Conservation (phyloP, 2,113 vertebrate species). For the Pangasianodon gigas region DNA sequence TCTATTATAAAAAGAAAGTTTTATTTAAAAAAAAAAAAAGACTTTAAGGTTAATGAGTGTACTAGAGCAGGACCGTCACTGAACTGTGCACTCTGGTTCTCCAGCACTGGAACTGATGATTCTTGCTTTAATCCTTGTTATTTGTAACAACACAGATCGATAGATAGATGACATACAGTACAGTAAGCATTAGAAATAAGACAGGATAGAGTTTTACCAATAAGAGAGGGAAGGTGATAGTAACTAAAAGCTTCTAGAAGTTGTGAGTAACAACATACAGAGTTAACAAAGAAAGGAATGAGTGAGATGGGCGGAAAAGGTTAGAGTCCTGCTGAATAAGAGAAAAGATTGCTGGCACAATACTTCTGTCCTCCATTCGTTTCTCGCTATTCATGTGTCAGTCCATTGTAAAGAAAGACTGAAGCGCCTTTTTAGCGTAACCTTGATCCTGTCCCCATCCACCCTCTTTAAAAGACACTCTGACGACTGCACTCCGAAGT, state of each 20-base stretch:
- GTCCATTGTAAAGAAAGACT: slow-evolving; percentile 16
- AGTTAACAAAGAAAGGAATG: not conserved
- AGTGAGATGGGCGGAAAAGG: not conserved
- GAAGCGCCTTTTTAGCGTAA: slow-evolving; percentile 27
- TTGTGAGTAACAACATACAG: not conserved
- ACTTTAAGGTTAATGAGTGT: not conserved
- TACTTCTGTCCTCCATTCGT: slow-evolving; percentile 22
- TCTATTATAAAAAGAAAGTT: not conserved
- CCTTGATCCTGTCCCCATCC: not conserved
- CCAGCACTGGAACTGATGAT: not conserved
- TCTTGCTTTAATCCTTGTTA: not conserved
- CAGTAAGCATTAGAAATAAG: not conserved
- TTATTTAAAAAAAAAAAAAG: not conserved
- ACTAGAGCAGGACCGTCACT: not conserved
- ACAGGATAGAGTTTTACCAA: not conserved
- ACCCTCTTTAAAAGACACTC: slow-evolving; percentile 18
- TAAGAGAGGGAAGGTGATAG: not conserved
- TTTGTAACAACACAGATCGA: not conserved
- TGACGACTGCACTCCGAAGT: slow-evolving; percentile 32
- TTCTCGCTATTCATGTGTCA: slow-evolving; percentile 43
- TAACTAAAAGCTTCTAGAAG: not conserved
- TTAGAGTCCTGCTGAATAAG: slow-evolving; percentile 16
- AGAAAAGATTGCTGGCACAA: slow-evolving; percentile 2
- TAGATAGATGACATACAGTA: not conserved
- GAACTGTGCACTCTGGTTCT: not conserved